Evolutionary conservation across 2,113 vertebrate genomes (phyloP), one percentile per base, ranked within the genome.

Genomic region (Poecilia latipinna): DNA sequence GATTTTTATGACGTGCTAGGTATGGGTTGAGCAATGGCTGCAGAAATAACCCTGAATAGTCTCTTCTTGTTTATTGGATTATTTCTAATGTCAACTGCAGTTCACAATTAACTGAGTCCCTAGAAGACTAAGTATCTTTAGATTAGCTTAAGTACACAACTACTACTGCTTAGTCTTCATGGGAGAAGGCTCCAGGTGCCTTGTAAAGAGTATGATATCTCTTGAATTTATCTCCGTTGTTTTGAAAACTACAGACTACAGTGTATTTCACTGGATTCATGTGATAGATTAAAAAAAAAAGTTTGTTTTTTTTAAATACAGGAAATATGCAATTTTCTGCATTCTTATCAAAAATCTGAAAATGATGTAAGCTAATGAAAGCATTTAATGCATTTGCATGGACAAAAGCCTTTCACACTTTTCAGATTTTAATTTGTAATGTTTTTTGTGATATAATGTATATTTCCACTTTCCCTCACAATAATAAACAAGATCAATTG

Each of bases 1-100:
- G 85, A 85, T 84, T 90, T 91, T 90, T 82, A 86, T 90, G 88
- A 88, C 82, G 72, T 79, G 77, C 78, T 69, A 78, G 71, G 65
- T 80, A 70, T 76, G 72, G 72, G 71, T 72, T 83, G 75, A 89
- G 70, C 82, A 79, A 77, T 74, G 82, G 35, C 80, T 88, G 78
- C 74, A 35, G 68, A 70, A 89, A 82, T 61, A 72, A 70, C 76
- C 54, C 65, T 79, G 66, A 86, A 87, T 77, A 70, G 74, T 68
- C 61, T 80, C 35, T 86, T 88, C 65, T 57, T 51, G 65, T 80
- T 74, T 88, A 79, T 86, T 80, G 62, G 31, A 78, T 87, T 48
- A 32, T 48, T 75, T 72, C 26, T 82, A 67, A 77, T 76, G 85
- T 85, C 68, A 86, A 86, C 87, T 57, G 64, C 33, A 4, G 57